phyloP scores from a whole-genome alignment of 2,888 invertebrate genomes.

The Psylliodes chrysocephalus region DNA sequence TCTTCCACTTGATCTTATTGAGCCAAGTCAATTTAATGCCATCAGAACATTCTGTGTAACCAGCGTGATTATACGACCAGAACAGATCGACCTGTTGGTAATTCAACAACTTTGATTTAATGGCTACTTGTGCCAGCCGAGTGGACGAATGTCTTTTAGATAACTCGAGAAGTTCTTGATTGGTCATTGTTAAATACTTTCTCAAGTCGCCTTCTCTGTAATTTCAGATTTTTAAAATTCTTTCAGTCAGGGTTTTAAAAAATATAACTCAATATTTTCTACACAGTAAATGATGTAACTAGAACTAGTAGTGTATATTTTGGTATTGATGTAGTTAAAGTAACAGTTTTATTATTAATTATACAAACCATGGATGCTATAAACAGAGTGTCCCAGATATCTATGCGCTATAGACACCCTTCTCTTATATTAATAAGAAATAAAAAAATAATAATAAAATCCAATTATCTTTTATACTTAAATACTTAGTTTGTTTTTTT shows the following conservation, averaged over 20 bases:
- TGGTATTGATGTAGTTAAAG: too few species aligned
- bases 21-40: slow-evolving; percentile 57
- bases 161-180: background rate
- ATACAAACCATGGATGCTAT: too few species aligned
- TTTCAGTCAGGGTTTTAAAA: too few species aligned
- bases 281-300: background rate
- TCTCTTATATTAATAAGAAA: too few species aligned
- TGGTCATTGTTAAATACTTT: background rate
- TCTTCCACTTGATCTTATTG: slow-evolving; percentile 55
- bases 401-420: too few species aligned
- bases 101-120: slow-evolving; percentile 70
- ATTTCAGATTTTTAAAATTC: slow-evolving; percentile 1
- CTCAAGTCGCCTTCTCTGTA: slow-evolving; percentile 5
- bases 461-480: too few species aligned
- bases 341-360: too few species aligned
- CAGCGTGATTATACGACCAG: slow-evolving; percentile 69
- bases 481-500: too few species aligned
- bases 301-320: too few species aligned
- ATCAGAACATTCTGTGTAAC: slow-evolving; percentile 56
- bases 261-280: too few species aligned
- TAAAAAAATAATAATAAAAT: too few species aligned
- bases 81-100: slow-evolving; percentile 76
- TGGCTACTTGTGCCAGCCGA: background rate
- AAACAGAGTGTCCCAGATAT: too few species aligned
- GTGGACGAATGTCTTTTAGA: background rate